A percentile compares a stretch with the other conserved stretches of the same genome.
Conservation (phyloP, 2,888 invertebrate genomes). For the Leptinotarsa peninsularis region DNA sequence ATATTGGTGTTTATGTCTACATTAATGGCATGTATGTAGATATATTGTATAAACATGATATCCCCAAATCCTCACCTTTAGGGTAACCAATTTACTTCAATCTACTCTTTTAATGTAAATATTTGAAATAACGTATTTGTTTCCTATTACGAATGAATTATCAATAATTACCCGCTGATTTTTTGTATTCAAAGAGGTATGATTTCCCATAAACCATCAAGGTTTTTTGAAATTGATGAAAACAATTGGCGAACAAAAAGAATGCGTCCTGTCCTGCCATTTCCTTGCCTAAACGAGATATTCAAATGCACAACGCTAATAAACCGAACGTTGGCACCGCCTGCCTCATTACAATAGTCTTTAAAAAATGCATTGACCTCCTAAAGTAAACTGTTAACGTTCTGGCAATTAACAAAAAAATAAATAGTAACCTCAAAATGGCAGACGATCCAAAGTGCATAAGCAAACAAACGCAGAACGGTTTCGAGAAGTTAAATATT, state of each 20-base stretch:
- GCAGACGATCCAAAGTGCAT: conserved; percentile 44
- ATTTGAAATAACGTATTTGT: too few relatives aligned
- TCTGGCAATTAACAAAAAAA: conserved; percentile 38
- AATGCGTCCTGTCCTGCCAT: neutral
- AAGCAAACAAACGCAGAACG: conserved; percentile 38
- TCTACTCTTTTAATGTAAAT: too few relatives aligned
- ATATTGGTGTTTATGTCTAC: too few relatives aligned
- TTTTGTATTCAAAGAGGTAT: neutral
- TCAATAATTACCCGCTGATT: neutral
- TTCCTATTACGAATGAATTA: too few relatives aligned
- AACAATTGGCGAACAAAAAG: neutral
- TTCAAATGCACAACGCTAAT: conserved; percentile 25
- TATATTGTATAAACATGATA: too few relatives aligned
- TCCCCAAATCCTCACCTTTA: too few relatives aligned
- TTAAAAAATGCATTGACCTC: conserved; percentile 42
- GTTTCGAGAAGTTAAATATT: conserved; percentile 46
- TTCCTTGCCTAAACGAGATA: conserved; percentile 23
- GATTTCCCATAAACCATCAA: neutral
- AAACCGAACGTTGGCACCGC: conserved; percentile 22
- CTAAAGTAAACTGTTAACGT: conserved; percentile 41
- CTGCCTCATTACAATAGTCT: conserved; percentile 40
- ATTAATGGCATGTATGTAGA: too few relatives aligned
- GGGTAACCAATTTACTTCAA: too few relatives aligned
- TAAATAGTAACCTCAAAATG: conserved; percentile 36
- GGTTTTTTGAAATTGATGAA: neutral